Evolutionary conservation across 2,113 vertebrate species (phyloP).

Genomic region (Pluvianellus socialis): DNA sequence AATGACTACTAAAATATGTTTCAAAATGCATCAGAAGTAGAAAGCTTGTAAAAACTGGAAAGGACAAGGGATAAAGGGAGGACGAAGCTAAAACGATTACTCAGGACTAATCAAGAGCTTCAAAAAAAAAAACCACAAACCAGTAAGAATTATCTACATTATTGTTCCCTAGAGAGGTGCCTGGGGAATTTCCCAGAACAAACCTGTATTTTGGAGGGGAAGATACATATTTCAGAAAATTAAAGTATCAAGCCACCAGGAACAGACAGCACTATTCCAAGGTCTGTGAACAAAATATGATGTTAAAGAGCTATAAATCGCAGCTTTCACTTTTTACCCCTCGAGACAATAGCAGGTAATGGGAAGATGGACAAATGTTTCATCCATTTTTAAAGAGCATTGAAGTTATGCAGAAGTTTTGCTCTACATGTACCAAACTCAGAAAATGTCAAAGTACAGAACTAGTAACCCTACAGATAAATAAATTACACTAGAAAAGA

Average conservation of each 20-base stretch:
- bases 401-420: not conserved
- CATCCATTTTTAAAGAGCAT: not conserved
- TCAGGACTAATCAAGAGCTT: not conserved
- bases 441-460: not conserved
- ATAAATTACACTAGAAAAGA: not conserved
- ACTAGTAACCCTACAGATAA: not conserved
- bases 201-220: not conserved
- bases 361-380: not conserved
- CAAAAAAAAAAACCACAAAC: not conserved
- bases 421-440: not conserved
- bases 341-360: fast-evolving
- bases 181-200: not conserved
- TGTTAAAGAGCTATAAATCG: not conserved
- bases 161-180: not conserved
- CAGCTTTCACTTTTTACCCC: not conserved
- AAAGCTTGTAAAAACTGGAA: not conserved
- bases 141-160: not conserved
- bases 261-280: not conserved
- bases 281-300: not conserved
- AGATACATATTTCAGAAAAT: fast-evolving
- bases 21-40: not conserved
- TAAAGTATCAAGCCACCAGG: not conserved
- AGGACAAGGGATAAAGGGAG: not conserved
- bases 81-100: not conserved
- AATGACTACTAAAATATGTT: not conserved